Evolutionary conservation across 2,888 invertebrate species (phyloP).

Genomic region (Dermolepida albohirtum): DNA sequence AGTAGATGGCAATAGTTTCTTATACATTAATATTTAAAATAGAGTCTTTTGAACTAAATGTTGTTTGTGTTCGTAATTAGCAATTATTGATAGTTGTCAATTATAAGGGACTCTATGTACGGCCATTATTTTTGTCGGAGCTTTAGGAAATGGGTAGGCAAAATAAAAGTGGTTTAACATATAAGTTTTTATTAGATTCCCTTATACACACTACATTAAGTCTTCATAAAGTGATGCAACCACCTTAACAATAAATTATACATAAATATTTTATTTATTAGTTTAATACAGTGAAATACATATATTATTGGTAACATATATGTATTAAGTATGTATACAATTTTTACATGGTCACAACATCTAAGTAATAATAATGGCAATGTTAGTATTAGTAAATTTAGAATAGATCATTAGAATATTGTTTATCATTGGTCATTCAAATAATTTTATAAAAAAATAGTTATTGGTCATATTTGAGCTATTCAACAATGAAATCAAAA

Average conservation of each 20-base stretch:
- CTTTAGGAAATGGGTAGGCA: too few species aligned
- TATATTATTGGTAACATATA: slow-evolving; percentile 17
- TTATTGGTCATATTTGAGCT: slow-evolving; percentile 29
- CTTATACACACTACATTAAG: slow-evolving; percentile 18
- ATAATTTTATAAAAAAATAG: slow-evolving; percentile 30
- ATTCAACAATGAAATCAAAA: slow-evolving; percentile 5
- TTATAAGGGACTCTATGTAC: too few species aligned
- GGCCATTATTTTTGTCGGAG: too few species aligned
- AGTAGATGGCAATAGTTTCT: too few species aligned
- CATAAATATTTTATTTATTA: slow-evolving; percentile 8
- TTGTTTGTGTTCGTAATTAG: too few species aligned
- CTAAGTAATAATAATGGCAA: slow-evolving; percentile 26
- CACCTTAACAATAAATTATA: slow-evolving; percentile 22
- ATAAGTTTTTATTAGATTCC: slow-evolving; percentile 23
- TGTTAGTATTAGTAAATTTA: slow-evolving; percentile 22
- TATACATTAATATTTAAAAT: too few species aligned
- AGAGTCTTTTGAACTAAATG: too few species aligned
- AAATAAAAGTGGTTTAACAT: neutral
- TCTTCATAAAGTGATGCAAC: slow-evolving; percentile 22
- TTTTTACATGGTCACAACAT: slow-evolving; percentile 22
- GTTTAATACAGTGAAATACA: slow-evolving; percentile 16
- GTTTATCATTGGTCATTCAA: slow-evolving; percentile 28
- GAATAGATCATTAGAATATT: slow-evolving; percentile 32
- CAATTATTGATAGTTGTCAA: too few species aligned
- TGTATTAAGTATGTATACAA: neutral